Evolutionary conservation across 2,888 invertebrate species (phyloP).

Genomic region (Dryomyza anilis): DNA sequence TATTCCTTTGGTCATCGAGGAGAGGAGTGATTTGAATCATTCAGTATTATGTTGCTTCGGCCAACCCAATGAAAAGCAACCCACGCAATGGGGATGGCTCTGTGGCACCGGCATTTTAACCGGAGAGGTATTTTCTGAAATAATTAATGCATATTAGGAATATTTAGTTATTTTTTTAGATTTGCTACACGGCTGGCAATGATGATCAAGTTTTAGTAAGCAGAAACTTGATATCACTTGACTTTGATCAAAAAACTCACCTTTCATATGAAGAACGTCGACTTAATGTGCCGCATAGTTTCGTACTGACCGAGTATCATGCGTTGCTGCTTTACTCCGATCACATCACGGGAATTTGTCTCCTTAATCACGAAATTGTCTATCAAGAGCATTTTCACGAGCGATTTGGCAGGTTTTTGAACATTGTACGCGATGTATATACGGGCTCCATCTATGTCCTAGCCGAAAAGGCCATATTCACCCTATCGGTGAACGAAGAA

Average conservation of each 20-base stretch:
- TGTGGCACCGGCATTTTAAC: constrained; percentile 82
- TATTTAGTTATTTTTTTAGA: background rate
- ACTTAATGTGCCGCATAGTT: constrained; percentile 68
- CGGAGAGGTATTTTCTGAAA: constrained; percentile 68
- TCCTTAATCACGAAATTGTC: constrained; percentile 83
- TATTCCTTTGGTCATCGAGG: constrained; percentile 68
- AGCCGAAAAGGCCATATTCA: constrained; percentile 82
- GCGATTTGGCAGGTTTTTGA: constrained; percentile 77
- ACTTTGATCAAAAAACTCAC: constrained; percentile 44
- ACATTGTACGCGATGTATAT: constrained; percentile 79
- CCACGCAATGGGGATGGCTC: constrained; percentile 86
- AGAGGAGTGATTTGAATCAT: constrained; percentile 74
- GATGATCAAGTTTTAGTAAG: constrained; percentile 41
- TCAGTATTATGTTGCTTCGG: constrained; percentile 82
- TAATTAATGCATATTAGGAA: background rate
- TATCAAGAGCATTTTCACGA: constrained; percentile 85
- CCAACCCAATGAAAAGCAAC: constrained; percentile 69
- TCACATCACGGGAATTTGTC: constrained; percentile 81
- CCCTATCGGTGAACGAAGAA: constrained; percentile 83
- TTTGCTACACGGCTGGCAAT: constrained; percentile 23
- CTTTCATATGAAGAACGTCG: constrained; percentile 52
- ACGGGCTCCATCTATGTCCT: constrained; percentile 85
- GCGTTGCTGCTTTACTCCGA: constrained; percentile 82
- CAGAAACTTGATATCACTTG: constrained; percentile 43
- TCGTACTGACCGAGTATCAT: constrained; percentile 90